Evolutionary conservation across 1,140 invertebrate genomes (phyloP).

Genomic region (Holotrichia oblita): DNA sequence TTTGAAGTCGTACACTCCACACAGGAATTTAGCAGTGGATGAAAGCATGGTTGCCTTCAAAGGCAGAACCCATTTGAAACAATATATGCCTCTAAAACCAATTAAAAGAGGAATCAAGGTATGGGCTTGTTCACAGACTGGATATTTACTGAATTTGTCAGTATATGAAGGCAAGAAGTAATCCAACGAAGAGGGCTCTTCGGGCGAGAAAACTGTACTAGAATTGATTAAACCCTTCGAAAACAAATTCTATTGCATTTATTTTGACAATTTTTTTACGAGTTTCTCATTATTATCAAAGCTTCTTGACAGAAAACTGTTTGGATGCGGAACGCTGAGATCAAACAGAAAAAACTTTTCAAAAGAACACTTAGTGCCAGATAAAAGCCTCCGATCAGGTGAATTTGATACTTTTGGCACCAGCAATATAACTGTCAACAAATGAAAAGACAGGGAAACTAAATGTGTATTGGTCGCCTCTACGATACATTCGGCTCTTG

Average conservation of each 20-base stretch:
- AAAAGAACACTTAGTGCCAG: too few species aligned
- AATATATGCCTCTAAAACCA: conserved; percentile 63
- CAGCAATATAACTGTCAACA: too few species aligned
- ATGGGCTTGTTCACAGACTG: conserved; percentile 51
- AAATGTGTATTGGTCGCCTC: too few species aligned
- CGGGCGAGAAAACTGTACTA: neutral
- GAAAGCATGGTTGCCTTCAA: conserved; percentile 61
- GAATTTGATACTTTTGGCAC: too few species aligned
- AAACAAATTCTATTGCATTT: conserved; percentile 21
- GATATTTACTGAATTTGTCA: conserved; percentile 28
- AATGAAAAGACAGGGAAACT: too few species aligned
- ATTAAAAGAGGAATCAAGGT: conserved; percentile 62
- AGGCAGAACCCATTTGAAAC: conserved; percentile 56
- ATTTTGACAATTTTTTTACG: conserved; percentile 13
- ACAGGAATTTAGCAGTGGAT: conserved; percentile 54
- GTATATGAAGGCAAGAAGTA: conserved; percentile 35
- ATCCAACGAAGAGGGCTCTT: neutral
- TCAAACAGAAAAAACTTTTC: too few species aligned
- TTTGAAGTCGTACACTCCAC: conserved; percentile 45
- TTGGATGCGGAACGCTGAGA: conserved; percentile 9
- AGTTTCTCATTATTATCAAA: conserved; percentile 24
- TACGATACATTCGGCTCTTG: too few species aligned
- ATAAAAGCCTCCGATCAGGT: too few species aligned
- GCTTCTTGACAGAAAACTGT: conserved; percentile 2
- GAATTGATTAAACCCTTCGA: neutral